Evolutionary conservation across 1,140 invertebrate species (phyloP).

Genomic region (Bombus consobrinus): DNA sequence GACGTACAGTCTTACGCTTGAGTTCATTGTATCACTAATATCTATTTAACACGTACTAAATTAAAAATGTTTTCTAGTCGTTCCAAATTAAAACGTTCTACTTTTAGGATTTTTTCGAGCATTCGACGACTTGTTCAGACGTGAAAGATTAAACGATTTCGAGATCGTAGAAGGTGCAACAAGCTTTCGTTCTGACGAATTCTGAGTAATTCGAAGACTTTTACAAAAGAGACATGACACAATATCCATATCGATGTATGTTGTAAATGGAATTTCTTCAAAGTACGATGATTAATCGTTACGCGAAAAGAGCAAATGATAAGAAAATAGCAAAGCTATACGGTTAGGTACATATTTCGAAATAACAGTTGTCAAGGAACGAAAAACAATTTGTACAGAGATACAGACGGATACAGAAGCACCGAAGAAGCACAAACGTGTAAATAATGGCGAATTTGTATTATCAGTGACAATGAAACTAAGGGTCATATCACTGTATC

Average conservation of each 20-base stretch:
- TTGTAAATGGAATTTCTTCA: too few species aligned
- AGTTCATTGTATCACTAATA: not conserved
- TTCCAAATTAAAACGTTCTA: not conserved
- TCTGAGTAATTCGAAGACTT: too few species aligned
- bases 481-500: too few species aligned
- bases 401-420: too few species aligned
- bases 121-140: not conserved
- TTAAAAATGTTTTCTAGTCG: not conserved
- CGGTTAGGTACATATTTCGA: not conserved
- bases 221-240: too few species aligned
- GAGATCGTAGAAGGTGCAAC: too few species aligned
- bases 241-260: too few species aligned
- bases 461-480: not conserved
- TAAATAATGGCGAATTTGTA: not conserved
- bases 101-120: not conserved
- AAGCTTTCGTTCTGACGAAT: too few species aligned
- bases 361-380: not conserved
- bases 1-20: not conserved
- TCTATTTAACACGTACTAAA: not conserved
- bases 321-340: not conserved
- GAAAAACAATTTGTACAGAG: not conserved
- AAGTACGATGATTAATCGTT: not conserved
- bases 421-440: not conserved
- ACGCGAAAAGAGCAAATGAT: fast-evolving
- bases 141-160: not conserved